Evolutionary conservation across 2,113 vertebrate genomes (phyloP), one percentile per base, ranked within the genome.

Genomic region (Notarius lentiginosus): DNA sequence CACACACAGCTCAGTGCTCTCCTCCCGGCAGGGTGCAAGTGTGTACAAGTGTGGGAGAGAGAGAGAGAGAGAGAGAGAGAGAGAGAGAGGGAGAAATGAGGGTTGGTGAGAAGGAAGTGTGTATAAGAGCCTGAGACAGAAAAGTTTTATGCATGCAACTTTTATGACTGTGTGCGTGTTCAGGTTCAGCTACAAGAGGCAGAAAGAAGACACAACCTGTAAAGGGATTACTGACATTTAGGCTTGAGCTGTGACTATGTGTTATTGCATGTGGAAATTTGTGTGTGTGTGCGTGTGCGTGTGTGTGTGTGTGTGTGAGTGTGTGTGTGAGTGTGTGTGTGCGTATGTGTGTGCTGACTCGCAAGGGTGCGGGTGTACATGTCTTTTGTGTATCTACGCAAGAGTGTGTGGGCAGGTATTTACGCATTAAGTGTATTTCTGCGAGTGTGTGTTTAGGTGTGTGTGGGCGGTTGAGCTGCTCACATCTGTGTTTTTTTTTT

Each of bases 401-500:
- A 77, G 70, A 61, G 82, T 77, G 80, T 81, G 87, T 91, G 88
- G 90, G 90, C 84, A 90, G 90, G 88, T 90, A 89, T 89, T 90
- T 90, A 88, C 88, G 84, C 80, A 85, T 90, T 85, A 85, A 79
- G 82, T 87, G 87, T 77, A 66, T 88, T 89, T 30, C 81, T 84
- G 87, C 85, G 90, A 88, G 83, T 86, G 82, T 79, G 89, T 85
- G 88, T 89, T 86, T 87, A 84, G 84, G 88, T 51, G 85, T 51
- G 68, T 86, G 88, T 88, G 80, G 88, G 88, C 79, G 86, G 84
- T 63, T 79, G 87, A 89, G 87, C 88, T 60, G 87, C 83, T 73
- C 90, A 91, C 88, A 91, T 91, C 87, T 91, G 90, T 88, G 90
- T 89, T 82, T 89, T 84, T 87, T 87, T 77, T 79, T n/a, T 79